Evolutionary conservation across 2,888 invertebrate species (phyloP).

Genomic region (Iselma pallidipennis): DNA sequence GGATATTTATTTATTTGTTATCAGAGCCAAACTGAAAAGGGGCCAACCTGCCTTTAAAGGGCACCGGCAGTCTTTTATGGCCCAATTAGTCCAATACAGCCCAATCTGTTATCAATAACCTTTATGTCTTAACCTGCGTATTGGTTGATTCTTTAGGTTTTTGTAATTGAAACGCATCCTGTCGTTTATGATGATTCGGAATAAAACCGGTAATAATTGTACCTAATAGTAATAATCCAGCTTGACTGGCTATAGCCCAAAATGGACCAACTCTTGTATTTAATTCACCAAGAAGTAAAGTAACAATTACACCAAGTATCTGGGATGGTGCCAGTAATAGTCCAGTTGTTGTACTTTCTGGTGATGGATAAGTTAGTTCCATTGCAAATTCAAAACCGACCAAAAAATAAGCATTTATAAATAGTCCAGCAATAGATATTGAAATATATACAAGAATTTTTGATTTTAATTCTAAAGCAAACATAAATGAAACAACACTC

Average conservation of each 20-base stretch:
- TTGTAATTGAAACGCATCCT: slow-evolving; percentile 36
- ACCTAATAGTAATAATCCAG: slow-evolving; percentile 32
- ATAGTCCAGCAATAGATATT: slow-evolving; percentile 37
- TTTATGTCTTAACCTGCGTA: neutral
- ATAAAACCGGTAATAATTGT: slow-evolving; percentile 34
- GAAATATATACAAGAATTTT: slow-evolving; percentile 37
- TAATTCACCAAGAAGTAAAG: slow-evolving; percentile 29
- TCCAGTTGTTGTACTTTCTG: slow-evolving; percentile 43
- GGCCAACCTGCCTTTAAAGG: too few species aligned
- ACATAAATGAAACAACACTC: slow-evolving; percentile 33
- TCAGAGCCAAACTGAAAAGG: too few species aligned
- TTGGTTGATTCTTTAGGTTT: neutral
- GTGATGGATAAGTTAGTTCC: slow-evolving; percentile 42
- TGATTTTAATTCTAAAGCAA: slow-evolving; percentile 35
- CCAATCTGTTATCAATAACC: too few species aligned
- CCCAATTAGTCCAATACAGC: too few species aligned
- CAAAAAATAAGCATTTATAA: slow-evolving; percentile 40
- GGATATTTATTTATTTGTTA: too few species aligned
- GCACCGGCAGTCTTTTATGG: too few species aligned
- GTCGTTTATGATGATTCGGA: slow-evolving; percentile 37
- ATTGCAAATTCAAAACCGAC: slow-evolving; percentile 43
- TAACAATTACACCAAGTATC: slow-evolving; percentile 36
- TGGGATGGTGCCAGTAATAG: slow-evolving; percentile 40
- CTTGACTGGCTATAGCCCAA: slow-evolving; percentile 36
- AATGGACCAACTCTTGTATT: slow-evolving; percentile 34